Evolutionary conservation across 2,797 vertebrate genomes (phyloP), one percentile per base, ranked within the genome.

Genomic region (Artibeus lituratus): DNA sequence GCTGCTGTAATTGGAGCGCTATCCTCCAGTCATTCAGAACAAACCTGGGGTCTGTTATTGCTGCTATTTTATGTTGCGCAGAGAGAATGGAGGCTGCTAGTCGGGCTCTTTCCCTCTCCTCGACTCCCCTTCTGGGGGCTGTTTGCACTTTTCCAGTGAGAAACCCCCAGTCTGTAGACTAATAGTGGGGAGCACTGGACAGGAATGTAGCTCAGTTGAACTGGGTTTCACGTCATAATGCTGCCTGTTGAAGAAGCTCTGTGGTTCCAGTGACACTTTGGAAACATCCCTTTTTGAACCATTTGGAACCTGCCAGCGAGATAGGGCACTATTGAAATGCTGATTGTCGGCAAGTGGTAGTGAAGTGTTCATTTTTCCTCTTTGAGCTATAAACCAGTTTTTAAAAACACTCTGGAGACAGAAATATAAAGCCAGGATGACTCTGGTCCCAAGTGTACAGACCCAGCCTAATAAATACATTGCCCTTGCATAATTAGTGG

Each of bases 291-390:
- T 29, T 55, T 94, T 95, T 53, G 67, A 91, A 44, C 94, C 29
- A 1, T 44, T 70, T 73, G 72, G 72, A 87, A 73, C 9, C 65
- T 77, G 89, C 42, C 24, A 5, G 18, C 19, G 72, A 53, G 47
- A 76, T 67, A 77, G 47, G 51, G 44, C 32, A 74, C 11, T 47
- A 9, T 81, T 57, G 62, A 92, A 91, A 39, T 69, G 18, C 83
- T 69, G 69, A 24, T 39, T 84, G 91, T 44, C 29, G 53, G 70
- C 73, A 51, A 42, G 57, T 80, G 47, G 32, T 7, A 53, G 11
- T 53, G 69, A 86, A 72, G 44, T 82, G 10, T 86, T 83, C 7
- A n/a, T 59, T 74, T 96, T 87, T 88, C 72, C 93, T 89, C 47
- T 70, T 89, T 86, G 51, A 95, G 15, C 55, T 90, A 1, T 69